phyloP scores from a whole-genome alignment of 1,140 invertebrate genomes.

The Protaetia brevitarsis region DNA sequence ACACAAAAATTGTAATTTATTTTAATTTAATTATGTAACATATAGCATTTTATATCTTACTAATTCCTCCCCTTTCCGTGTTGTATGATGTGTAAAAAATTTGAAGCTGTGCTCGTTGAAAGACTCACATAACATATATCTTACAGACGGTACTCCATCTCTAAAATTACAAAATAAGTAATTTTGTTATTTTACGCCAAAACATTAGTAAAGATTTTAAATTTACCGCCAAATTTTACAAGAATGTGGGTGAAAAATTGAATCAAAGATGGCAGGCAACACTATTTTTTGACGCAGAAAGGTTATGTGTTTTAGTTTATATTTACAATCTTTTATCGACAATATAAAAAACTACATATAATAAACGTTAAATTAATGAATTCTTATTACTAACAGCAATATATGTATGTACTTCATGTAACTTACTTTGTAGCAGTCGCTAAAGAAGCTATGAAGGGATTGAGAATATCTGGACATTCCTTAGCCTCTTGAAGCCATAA shows the following conservation, averaged over 20 bases:
- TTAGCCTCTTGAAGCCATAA: slow-evolving; percentile 81
- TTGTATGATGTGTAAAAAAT: slow-evolving; percentile 82
- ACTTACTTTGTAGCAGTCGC: slow-evolving; percentile 78
- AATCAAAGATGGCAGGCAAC: too few species aligned
- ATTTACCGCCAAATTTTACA: too few species aligned
- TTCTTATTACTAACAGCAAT: too few species aligned
- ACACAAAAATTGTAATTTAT: not conserved
- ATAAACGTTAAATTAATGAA: too few species aligned
- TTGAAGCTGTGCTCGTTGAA: slow-evolving; percentile 70
- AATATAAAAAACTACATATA: too few species aligned
- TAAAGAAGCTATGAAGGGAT: slow-evolving; percentile 87
- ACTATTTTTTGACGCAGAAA: too few species aligned
- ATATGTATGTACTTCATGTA: too few species aligned
- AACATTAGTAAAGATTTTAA: too few species aligned
- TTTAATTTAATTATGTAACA: not conserved
- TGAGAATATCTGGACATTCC: slow-evolving; percentile 64
- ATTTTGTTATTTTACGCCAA: too few species aligned
- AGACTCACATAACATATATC: slow-evolving; percentile 76
- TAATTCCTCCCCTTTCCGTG: slow-evolving; percentile 75
- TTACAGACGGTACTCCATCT: slow-evolving; percentile 71
- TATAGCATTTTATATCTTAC: slow-evolving; percentile 45
- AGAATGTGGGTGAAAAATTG: too few species aligned
- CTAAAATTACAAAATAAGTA: slow-evolving; percentile 49
- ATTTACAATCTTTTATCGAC: too few species aligned
- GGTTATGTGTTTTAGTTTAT: too few species aligned